Percentiles rank a stretch among this genome's conserved stretches.
Evolutionary conservation across 2,113 vertebrate genomes (phyloP).

Genomic region (Propithecus coquereli): DNA sequence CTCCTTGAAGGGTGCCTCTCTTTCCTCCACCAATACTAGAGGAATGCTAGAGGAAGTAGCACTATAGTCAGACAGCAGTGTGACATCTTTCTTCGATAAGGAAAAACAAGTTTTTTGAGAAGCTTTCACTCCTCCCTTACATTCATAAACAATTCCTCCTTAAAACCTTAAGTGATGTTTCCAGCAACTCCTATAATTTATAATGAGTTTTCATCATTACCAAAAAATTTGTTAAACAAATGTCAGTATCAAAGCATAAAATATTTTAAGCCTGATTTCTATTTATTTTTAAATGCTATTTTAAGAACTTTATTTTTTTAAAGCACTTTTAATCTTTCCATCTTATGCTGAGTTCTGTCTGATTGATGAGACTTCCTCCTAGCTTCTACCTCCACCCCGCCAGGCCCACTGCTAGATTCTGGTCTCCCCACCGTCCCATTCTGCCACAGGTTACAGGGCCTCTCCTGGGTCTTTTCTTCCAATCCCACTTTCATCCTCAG

Average conservation of each 20-base stretch:
- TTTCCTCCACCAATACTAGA: not conserved
- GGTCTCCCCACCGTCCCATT: not conserved
- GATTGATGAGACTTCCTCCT: not conserved
- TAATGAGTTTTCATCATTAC: not conserved
- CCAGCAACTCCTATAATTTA: not conserved
- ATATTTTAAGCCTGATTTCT: not conserved
- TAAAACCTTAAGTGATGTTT: not conserved
- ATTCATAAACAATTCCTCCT: not conserved
- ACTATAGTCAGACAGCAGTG: not conserved
- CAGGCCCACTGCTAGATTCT: not conserved
- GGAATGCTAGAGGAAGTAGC: not conserved
- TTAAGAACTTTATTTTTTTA: not conserved
- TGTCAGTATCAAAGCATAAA: not conserved
- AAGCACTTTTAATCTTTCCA: not conserved
- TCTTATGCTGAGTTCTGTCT: not conserved
- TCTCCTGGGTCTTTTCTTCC: not conserved
- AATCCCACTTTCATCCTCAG: not conserved
- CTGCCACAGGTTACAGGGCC: not conserved
- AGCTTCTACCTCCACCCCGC: not conserved
- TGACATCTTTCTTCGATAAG: not conserved
- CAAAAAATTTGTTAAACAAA: not conserved
- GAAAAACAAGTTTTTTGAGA: not conserved
- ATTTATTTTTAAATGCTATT: conserved; percentile 1
- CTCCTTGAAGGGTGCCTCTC: not conserved
- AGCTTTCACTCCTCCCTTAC: not conserved